Evolutionary conservation across 2,888 invertebrate species (phyloP).

Genomic region (Sisyra nigra): DNA sequence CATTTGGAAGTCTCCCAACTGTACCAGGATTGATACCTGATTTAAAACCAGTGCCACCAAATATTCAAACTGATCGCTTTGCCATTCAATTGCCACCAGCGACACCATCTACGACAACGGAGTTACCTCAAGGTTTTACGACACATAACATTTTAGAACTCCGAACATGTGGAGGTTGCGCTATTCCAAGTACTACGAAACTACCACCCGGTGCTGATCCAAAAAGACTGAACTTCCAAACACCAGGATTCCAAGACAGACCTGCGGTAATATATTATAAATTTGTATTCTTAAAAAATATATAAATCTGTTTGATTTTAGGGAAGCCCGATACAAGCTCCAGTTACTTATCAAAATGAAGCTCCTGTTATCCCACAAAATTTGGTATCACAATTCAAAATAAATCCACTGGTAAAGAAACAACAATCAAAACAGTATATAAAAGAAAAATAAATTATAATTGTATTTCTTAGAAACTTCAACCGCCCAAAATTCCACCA

Average conservation of each 20-base stretch:
- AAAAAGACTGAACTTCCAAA: constrained; percentile 17
- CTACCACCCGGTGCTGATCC: constrained; percentile 16
- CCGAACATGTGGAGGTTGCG: constrained; percentile 41
- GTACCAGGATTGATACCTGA: neutral
- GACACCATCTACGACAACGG: constrained; percentile 1
- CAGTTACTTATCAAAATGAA: no score
- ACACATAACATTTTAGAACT: constrained; percentile 25
- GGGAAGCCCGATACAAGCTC: no score
- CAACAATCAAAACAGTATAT: no score
- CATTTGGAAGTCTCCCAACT: neutral
- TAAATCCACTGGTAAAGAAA: no score
- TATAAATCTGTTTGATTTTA: no score
- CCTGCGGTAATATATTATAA: constrained; percentile 2
- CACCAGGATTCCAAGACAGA: constrained; percentile 16
- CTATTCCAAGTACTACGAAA: constrained; percentile 34
- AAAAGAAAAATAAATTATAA: no score
- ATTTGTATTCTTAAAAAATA: neutral
- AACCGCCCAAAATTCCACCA: no score
- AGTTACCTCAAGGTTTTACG: constrained; percentile 16
- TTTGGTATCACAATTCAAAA: no score
- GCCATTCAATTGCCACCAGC: neutral
- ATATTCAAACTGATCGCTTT: neutral
- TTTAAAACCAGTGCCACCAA: neutral
- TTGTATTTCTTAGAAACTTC: no score
- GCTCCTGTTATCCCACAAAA: no score